These are phyloP conservation scores for Drusus annulatus DNA, from an alignment of 1,140 invertebrate species.

Conservation along the genomic window DNA sequence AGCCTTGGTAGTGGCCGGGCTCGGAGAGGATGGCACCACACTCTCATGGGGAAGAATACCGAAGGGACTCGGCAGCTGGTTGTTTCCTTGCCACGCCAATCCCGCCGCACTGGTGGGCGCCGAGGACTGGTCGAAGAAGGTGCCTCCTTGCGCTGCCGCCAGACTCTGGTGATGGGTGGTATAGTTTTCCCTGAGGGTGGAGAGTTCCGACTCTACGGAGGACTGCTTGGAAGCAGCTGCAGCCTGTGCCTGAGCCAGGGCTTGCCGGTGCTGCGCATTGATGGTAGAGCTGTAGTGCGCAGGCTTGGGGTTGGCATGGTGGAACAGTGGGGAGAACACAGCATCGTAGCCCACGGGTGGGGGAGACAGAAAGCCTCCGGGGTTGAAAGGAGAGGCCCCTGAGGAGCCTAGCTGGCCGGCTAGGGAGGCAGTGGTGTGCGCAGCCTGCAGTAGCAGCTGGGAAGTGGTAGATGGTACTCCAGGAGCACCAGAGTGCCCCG, in stretches of 20 bases:
- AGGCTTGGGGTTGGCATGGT: slow-evolving; percentile 78
- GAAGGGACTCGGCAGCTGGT: slow-evolving; percentile 80
- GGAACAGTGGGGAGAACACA: slow-evolving; percentile 81
- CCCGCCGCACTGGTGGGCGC: slow-evolving; percentile 70
- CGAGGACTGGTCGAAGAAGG: slow-evolving; percentile 78
- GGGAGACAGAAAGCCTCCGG: slow-evolving; percentile 79
- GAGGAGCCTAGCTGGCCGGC: slow-evolving; percentile 73
- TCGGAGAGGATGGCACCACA: slow-evolving; percentile 78
- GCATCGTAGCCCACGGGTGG: slow-evolving; percentile 80
- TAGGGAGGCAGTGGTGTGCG: slow-evolving; percentile 75
- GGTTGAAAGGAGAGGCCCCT: slow-evolving; percentile 77
- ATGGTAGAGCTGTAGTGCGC: slow-evolving; percentile 75
- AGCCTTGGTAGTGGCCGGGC: slow-evolving; percentile 72
- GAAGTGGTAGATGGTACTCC: slow-evolving; percentile 75
- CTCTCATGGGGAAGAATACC: slow-evolving; percentile 85
- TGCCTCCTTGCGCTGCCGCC: slow-evolving; percentile 68
- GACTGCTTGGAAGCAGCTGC: slow-evolving; percentile 71
- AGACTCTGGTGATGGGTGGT: slow-evolving; percentile 70
- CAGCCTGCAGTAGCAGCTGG: slow-evolving; percentile 76
- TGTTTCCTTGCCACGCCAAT: slow-evolving; percentile 78
- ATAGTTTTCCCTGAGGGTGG: slow-evolving; percentile 74
- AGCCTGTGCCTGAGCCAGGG: slow-evolving; percentile 70
- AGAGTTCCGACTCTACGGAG: slow-evolving; percentile 75
- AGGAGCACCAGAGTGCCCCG: slow-evolving; percentile 62
- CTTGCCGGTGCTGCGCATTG: slow-evolving; percentile 74